Percentiles rank a stretch among this genome's conserved stretches.
These are phyloP conservation scores for Drosophila conformis DNA, from an alignment of 2,888 invertebrate genomes.

Conservation along the genomic window DNA sequence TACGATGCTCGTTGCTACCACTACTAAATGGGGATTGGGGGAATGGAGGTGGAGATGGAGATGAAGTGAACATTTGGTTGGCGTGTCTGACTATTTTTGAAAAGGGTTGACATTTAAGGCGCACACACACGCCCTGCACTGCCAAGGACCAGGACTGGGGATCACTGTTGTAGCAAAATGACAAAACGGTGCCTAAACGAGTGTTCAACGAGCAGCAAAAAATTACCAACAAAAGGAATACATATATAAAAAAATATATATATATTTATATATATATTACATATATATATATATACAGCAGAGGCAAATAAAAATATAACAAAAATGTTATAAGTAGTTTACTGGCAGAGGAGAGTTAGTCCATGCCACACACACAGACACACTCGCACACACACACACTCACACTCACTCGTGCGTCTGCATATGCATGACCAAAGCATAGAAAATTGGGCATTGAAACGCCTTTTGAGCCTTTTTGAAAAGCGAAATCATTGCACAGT, in stretches of 20 bases:
- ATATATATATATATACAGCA: neutral
- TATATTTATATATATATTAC: neutral
- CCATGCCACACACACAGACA: conserved; percentile 39
- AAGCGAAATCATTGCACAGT: conserved; percentile 49
- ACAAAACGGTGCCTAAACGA: conserved; percentile 78
- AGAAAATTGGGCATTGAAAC: conserved; percentile 56
- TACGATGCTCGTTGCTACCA: conserved; percentile 56
- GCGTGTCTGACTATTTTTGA: conserved; percentile 68
- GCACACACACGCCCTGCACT: conserved; percentile 43
- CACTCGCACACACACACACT: neutral
- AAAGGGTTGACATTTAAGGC: conserved; percentile 73
- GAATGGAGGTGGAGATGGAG: neutral
- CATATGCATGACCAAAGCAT: conserved; percentile 53
- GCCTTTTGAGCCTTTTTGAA: conserved; percentile 41
- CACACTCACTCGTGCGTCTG: conserved; percentile 13
- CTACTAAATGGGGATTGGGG: conserved; percentile 4
- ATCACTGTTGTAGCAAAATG: conserved; percentile 53
- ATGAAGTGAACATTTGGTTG: conserved; percentile 23
- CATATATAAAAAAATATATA: neutral
- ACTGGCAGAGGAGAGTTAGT: conserved; percentile 24
- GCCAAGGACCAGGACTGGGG: conserved; percentile 12
- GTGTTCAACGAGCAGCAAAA: conserved; percentile 66
- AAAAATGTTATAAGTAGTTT: conserved; percentile 47
- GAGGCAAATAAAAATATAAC: conserved; percentile 38
- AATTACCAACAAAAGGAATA: conserved; percentile 59